A percentile compares a stretch with the other conserved stretches of the same genome.
Evolutionary conservation across 2,113 vertebrate species (phyloP).

Genomic region (Diglossa brunneiventris): DNA sequence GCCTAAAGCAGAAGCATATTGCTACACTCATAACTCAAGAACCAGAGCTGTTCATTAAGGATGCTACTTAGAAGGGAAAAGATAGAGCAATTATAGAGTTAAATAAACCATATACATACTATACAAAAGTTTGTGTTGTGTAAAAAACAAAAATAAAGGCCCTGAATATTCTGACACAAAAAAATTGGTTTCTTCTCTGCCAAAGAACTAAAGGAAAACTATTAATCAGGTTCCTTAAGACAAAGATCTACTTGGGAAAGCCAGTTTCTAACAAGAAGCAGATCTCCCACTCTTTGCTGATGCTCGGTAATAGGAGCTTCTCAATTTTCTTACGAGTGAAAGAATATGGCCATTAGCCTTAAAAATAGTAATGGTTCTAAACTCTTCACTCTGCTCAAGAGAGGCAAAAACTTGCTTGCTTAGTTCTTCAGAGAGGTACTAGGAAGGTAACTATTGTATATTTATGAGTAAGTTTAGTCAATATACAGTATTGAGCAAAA

Average conservation of each 20-base stretch:
- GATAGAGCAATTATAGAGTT: not conserved
- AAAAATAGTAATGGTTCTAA: not conserved
- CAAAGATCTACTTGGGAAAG: not conserved
- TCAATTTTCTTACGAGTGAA: not conserved
- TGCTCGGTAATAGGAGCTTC: not conserved
- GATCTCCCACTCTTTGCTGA: not conserved
- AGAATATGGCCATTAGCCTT: not conserved
- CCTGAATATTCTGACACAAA: not conserved
- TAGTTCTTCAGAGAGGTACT: conserved; percentile 1
- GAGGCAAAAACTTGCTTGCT: not conserved
- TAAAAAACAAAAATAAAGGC: not conserved
- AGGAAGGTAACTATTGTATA: not conserved
- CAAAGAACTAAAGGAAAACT: not conserved
- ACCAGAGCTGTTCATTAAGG: not conserved
- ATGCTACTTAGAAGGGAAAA: not conserved
- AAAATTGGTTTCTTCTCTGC: not conserved
- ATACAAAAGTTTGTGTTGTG: not conserved
- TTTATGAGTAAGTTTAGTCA: not conserved
- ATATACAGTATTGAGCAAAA: conserved; percentile 1
- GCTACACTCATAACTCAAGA: not conserved
- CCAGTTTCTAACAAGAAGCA: conserved; percentile 12
- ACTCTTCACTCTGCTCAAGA: not conserved
- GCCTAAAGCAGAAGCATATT: not conserved
- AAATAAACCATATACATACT: not conserved
- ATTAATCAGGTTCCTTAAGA: not conserved